Evolutionary conservation across 2,797 vertebrate species (phyloP), one percentile per base, ranked within the genome.

Genomic region (Tiaroga cobitis): DNA sequence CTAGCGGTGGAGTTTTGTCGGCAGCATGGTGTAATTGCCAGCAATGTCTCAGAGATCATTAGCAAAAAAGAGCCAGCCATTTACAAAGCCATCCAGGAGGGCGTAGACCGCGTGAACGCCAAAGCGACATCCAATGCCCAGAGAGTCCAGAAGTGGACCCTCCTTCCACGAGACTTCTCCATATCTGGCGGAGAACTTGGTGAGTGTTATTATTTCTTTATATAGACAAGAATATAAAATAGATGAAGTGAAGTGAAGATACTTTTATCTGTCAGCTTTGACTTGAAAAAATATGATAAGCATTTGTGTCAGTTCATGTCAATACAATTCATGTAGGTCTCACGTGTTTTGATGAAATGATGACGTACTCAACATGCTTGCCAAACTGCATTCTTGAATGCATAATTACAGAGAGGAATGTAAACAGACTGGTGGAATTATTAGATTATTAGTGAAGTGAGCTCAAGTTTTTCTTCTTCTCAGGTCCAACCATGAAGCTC

Each of bases 401-500:
- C 21, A 51, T 46, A 26, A 63, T 34, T 32, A 21, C 13, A 9
- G 29, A 75, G 2, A 83, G 24, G 13, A 19, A 49, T 83, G 70
- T 49, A 26, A 34, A 82, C 41, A 37, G 0, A 21, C 15, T 7
- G 3, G 56, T 43, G 7, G 7, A 21, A 37, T 7, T n/a, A 32
- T 24, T 32, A 34, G 59, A 65, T 80, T n/a, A n/a, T n/a, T n/a
- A n/a, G 10, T 18, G 6, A 32, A 6, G 41, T 34, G 5, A 49
- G n/a, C 39, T 72, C 5, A 80, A 49, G 18, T 15, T 26, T 21
- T 84, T 80, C 63, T 29, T 34, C 63, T 65, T 63, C 15, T 49
- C 89, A 96, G 95, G 95, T 86, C 96, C 96, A 43, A 96, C 96
- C 83, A 90, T 96, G 95, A 96, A 96, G 87, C 93, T 96, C 56